A percentile compares a stretch with the other conserved stretches of the same genome.
Conservation (phyloP, 2,888 invertebrate genomes). For the Mellilla xanthometata region DNA sequence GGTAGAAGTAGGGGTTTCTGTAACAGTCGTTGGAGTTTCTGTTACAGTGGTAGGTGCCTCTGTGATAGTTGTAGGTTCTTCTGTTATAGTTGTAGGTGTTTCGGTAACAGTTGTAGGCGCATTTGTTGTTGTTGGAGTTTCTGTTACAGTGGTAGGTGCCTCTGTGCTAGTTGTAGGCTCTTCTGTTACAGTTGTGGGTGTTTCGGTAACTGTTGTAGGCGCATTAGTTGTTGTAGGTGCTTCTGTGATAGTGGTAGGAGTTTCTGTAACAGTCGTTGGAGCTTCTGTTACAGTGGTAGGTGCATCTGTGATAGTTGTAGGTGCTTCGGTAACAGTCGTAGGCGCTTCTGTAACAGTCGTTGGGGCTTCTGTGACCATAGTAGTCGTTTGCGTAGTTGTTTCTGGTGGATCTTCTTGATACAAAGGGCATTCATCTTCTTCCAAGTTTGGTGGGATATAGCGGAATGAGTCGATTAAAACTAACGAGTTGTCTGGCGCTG, state of each 20-base stretch:
- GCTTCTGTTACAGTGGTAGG: background rate
- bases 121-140: background rate
- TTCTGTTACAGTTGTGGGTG: background rate
- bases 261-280: background rate
- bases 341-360: background rate
- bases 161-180: background rate
- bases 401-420: slow-evolving; percentile 33
- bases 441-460: slow-evolving; percentile 40
- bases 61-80: background rate
- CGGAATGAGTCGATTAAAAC: slow-evolving; percentile 55
- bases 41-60: background rate
- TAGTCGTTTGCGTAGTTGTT: background rate
- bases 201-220: background rate
- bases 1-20: background rate
- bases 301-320: background rate
- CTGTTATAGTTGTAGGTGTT: background rate
- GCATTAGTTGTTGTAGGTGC: background rate
- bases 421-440: slow-evolving; percentile 41
- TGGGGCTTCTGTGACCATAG: background rate
- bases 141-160: background rate
- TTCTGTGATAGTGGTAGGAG: background rate
- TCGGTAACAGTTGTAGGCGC: too few relatives aligned
- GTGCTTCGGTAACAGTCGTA: background rate
- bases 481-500: slow-evolving; percentile 33
- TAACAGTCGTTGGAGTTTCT: background rate